These are phyloP conservation scores for Lucifuga dentata DNA, from an alignment of 2,113 vertebrate genomes.

Conservation along the genomic window DNA sequence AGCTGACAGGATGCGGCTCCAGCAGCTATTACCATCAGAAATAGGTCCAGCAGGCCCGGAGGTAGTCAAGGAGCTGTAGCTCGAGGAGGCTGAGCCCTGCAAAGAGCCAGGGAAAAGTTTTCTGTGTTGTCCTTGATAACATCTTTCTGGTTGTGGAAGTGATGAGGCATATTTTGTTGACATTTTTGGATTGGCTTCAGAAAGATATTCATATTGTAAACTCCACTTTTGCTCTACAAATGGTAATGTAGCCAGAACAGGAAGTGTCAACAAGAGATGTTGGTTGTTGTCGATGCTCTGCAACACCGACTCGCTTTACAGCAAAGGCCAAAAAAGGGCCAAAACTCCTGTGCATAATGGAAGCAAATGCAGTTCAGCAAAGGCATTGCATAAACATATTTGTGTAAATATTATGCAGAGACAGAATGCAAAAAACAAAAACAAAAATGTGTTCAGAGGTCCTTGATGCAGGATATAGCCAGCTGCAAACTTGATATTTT, in stretches of 20 bases:
- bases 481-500: slow-evolving; percentile 30
- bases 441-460: slow-evolving; percentile 28
- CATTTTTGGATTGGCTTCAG: slow-evolving; percentile 25
- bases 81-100: slow-evolving; percentile 61
- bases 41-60: slow-evolving; percentile 74
- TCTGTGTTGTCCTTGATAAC: slow-evolving; percentile 65
- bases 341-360: slow-evolving; percentile 32
- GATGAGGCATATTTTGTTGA: slow-evolving; percentile 38
- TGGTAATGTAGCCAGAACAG: slow-evolving; percentile 17
- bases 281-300: slow-evolving; percentile 33
- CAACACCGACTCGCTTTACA: slow-evolving; percentile 55
- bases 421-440: background rate
- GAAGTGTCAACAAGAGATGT: slow-evolving; percentile 39
- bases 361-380: slow-evolving; percentile 7
- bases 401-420: slow-evolving; percentile 5
- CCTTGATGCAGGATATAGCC: slow-evolving; percentile 1
- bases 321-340: slow-evolving; percentile 24
- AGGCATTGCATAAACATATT: background rate
- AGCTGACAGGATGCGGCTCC: slow-evolving; percentile 84
- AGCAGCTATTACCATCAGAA: slow-evolving; percentile 82
- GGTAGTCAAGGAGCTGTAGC: slow-evolving; percentile 49
- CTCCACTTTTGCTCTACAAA: slow-evolving; percentile 31
- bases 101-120: slow-evolving; percentile 71
- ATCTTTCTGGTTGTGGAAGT: slow-evolving; percentile 28
- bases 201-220: slow-evolving; percentile 54